Percentiles rank a stretch among this genome's conserved stretches.
Conservation (phyloP, 1,140 invertebrate genomes). For the Cydia strobilella region DNA sequence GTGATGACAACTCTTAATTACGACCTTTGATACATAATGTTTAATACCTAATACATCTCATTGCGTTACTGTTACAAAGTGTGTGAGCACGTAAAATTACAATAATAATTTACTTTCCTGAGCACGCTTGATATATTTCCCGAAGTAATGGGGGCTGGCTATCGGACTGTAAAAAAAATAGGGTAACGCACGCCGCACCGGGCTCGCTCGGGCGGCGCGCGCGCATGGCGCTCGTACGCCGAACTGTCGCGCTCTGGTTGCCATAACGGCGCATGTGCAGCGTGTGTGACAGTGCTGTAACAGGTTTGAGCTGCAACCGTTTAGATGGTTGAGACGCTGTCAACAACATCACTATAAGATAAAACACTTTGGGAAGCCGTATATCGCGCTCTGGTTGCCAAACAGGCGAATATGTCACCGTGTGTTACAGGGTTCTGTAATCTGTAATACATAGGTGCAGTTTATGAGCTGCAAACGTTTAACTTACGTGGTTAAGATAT, state of each 20-base stretch:
- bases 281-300: constrained; percentile 3
- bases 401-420: not conserved
- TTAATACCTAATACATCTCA: no score
- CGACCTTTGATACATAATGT: no score
- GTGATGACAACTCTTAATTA: no score
- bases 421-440: not conserved
- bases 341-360: not conserved
- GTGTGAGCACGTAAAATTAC: no score
- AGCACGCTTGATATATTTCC: not conserved
- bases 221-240: not conserved
- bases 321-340: not conserved
- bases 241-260: constrained; percentile 26
- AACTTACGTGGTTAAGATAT: no score
- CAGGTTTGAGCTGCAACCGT: not conserved
- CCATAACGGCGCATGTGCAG: constrained; percentile 24
- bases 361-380: not conserved
- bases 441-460: not conserved
- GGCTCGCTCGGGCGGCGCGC: not conserved
- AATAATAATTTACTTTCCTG: not conserved
- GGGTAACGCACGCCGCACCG: constrained; percentile 15
- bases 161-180: not conserved
- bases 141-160: not conserved
- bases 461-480: not conserved
- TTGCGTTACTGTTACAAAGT: no score
- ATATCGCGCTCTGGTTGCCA: not conserved